Evolutionary conservation across 2,797 vertebrate genomes (phyloP).

Genomic region (Emys orbicularis): DNA sequence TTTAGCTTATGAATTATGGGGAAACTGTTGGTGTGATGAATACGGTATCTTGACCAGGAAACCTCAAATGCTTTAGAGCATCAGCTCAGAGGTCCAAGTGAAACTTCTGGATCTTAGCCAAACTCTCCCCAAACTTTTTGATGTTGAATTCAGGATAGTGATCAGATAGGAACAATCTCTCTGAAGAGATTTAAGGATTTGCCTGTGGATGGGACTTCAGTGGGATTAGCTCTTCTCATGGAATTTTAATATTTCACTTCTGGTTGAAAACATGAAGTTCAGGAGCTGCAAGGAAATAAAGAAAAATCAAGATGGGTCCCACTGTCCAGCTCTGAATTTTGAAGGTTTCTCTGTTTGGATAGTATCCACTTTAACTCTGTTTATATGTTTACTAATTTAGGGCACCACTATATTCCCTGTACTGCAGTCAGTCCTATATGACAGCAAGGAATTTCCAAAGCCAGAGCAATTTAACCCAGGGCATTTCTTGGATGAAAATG

Average conservation of each 20-base stretch:
- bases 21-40: too few species aligned
- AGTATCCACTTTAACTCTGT: background rate
- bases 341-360: background rate
- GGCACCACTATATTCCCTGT: conserved; percentile 64
- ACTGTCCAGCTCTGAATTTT: background rate
- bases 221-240: background rate
- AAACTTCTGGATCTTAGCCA: too few species aligned
- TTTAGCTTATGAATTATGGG: too few species aligned
- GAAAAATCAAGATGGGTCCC: background rate
- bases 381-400: conserved; percentile 20
- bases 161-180: too few species aligned
- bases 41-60: too few species aligned
- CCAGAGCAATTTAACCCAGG: conserved; percentile 70
- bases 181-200: too few species aligned
- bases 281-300: background rate
- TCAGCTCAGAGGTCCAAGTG: too few species aligned
- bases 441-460: conserved; percentile 64
- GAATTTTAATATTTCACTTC: background rate
- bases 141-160: background rate
- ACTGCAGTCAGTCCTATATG: conserved; percentile 59
- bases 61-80: too few species aligned
- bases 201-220: background rate
- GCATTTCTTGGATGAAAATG: conserved; percentile 72
- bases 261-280: background rate
- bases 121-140: background rate